These are phyloP conservation scores for Psittacula cyanocephala DNA, from an alignment of 2,113 vertebrate species.

Conservation along the genomic window DNA sequence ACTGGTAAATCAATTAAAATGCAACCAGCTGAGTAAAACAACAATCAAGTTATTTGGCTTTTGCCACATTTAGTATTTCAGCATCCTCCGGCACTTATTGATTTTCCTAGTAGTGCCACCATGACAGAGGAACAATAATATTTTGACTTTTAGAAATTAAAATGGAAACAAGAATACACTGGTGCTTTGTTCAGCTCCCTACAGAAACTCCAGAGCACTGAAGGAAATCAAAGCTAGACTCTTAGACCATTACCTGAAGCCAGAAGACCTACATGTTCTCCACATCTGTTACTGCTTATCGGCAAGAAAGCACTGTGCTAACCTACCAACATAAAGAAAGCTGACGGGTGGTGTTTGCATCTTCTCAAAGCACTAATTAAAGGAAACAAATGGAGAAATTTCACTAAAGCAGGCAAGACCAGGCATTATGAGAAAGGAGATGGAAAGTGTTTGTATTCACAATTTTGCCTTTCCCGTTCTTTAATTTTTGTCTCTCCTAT, in stretches of 20 bases:
- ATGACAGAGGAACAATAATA: not conserved
- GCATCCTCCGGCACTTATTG: not conserved
- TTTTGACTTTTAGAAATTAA: not conserved
- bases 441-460: not conserved
- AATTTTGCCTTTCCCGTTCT: not conserved
- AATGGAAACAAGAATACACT: not conserved
- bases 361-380: not conserved
- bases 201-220: not conserved
- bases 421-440: not conserved
- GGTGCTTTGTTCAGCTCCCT: not conserved
- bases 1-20: slow-evolving; percentile 34
- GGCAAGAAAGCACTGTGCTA: not conserved
- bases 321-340: not conserved
- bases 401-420: not conserved
- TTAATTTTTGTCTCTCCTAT: not conserved
- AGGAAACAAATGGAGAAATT: not conserved
- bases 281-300: not conserved
- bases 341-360: not conserved
- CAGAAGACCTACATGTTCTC: not conserved
- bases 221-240: not conserved
- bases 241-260: not conserved
- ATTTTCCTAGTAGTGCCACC: not conserved
- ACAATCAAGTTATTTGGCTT: not conserved
- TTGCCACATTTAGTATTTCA: not conserved
- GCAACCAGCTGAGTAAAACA: not conserved